Conservation (phyloP, 2,888 invertebrate species). For the Dynastes grantii region DNA sequence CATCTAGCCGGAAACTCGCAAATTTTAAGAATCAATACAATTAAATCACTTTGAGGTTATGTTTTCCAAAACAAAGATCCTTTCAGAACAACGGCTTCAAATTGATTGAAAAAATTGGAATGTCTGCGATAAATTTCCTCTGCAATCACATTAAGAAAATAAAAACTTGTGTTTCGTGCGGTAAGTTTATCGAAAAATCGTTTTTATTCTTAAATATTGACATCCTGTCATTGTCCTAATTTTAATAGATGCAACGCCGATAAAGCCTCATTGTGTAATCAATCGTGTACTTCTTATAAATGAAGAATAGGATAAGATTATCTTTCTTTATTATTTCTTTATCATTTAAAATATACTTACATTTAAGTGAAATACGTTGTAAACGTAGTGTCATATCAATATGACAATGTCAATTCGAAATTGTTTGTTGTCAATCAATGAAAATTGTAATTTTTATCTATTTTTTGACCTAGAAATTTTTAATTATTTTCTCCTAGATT, state of each 20-base stretch:
- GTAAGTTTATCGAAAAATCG: slow-evolving; percentile 3
- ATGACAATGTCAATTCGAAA: no score
- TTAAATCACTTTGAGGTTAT: slow-evolving; percentile 16
- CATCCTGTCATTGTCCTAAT: slow-evolving; percentile 3
- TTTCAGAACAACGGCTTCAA: background rate
- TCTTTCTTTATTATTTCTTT: background rate
- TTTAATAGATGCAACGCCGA: background rate
- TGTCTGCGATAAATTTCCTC: slow-evolving; percentile 22
- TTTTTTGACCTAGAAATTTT: background rate
- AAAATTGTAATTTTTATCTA: background rate
- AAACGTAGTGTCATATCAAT: no score
- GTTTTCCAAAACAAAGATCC: slow-evolving; percentile 17
- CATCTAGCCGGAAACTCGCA: background rate
- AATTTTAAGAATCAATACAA: slow-evolving; percentile 16
- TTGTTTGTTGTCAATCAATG: background rate
- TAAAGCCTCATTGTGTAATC: background rate
- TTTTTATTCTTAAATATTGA: background rate
- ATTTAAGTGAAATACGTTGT: no score
- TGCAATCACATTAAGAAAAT: slow-evolving; percentile 17
- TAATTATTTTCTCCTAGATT: background rate
- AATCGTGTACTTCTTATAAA: background rate
- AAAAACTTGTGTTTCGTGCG: slow-evolving; percentile 30
- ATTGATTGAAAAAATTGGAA: background rate
- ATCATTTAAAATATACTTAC: background rate
- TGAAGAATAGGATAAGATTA: background rate